phyloP scores from a whole-genome alignment of 2,113 vertebrate species.

The Menura novaehollandiae region DNA sequence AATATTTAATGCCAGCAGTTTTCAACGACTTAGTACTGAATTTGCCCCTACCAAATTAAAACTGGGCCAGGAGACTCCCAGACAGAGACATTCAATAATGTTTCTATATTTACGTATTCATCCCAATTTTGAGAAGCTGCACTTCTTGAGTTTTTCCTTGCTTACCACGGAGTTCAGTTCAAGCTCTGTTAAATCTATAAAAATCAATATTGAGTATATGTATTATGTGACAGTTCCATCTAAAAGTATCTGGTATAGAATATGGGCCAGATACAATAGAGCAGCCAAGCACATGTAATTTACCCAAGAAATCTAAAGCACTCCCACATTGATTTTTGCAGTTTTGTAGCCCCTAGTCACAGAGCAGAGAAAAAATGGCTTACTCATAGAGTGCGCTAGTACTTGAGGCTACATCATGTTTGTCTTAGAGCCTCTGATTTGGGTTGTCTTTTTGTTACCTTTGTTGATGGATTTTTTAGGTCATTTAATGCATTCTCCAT shows the following conservation, averaged over 20 bases:
- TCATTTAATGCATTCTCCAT: conserved; percentile 70
- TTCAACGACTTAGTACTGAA: background rate
- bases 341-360: conserved; percentile 90
- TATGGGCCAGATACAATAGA: conserved; percentile 88
- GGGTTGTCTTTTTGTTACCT: conserved; percentile 73
- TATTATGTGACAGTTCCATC: conserved; percentile 84
- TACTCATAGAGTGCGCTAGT: conserved; percentile 83
- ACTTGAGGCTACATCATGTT: conserved; percentile 82
- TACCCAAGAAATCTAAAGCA: conserved; percentile 83
- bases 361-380: conserved; percentile 79
- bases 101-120: background rate
- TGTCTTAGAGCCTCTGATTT: conserved; percentile 81
- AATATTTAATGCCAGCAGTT: background rate
- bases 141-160: conserved; percentile 60
- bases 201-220: conserved; percentile 86
- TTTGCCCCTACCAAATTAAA: background rate
- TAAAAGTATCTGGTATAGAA: conserved; percentile 82
- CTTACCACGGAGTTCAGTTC: conserved; percentile 64
- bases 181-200: conserved; percentile 86
- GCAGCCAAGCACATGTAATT: conserved; percentile 88
- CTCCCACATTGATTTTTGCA: conserved; percentile 88
- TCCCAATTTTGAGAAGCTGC: conserved; percentile 33
- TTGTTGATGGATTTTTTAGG: conserved; percentile 82
- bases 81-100: background rate
- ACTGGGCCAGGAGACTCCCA: background rate